Base-by-base conservation (phyloP, 2,888 invertebrate species). In the Pollenia labialis region DNA sequence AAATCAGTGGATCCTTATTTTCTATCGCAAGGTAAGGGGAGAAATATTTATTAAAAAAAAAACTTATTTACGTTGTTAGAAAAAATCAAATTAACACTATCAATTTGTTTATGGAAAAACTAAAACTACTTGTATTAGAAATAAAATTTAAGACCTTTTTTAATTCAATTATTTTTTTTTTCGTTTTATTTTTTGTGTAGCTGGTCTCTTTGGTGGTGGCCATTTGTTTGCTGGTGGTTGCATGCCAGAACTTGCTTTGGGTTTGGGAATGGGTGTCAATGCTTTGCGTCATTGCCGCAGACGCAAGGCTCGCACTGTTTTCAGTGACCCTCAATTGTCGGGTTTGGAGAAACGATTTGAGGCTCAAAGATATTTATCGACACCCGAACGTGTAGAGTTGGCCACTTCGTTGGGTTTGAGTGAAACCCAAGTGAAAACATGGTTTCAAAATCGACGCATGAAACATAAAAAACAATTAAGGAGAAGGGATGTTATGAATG, bases 391-490 rank as follows among this genome's bases (percentile, higher is more conserved):
- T 8, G 98, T 99, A 12, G 99, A 99, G 93, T 94, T 99, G 81
- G 99, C 99, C 0, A 96, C 97, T 0, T 98, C 98, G 0, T 95
- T 99, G 69, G 98, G 97, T 92, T 95, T 99, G 18, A 98, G 98
- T 14, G 99, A 99, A 94, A 99, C 99, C 0, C 96, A 99, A 95
- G 98, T 99, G 88, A 99, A 99, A 94, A 99, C 99, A 85, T 99
- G 99, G 99, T 99, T 99, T 94, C 99, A 99, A 94, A 99, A 99
- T 94, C 94, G 99, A 42, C 94, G 99, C 90, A 99, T 99, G 99
- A 98, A 98, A 92, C 98, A 98, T 93, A 98, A 98, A 95, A 98
- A 98, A 91, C 97, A 98, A 91, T 94, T 98, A 93, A 88, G 93
- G 56, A 89, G 93, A 77, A 90, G 93, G 69, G 93, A 93, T 84